These are phyloP conservation scores for Erpetoichthys calabaricus DNA, from an alignment of 2,797 vertebrate genomes.

Conservation along the genomic window DNA sequence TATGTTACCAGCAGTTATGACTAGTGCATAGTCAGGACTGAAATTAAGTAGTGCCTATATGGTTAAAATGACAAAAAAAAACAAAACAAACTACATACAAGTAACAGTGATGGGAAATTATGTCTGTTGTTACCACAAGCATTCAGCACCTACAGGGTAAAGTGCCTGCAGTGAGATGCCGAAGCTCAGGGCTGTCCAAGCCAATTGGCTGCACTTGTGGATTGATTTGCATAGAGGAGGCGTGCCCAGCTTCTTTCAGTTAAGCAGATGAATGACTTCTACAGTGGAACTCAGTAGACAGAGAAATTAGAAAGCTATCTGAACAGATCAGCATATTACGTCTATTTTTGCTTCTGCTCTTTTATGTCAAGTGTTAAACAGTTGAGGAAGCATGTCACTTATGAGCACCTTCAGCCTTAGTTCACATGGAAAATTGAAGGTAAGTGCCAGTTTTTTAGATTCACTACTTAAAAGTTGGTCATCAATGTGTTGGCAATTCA, in stretches of 20 bases:
- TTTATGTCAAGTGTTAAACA: slow-evolving; percentile 1
- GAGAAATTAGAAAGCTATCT: slow-evolving; percentile 39
- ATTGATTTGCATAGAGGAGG: slow-evolving; percentile 50
- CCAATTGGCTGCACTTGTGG: slow-evolving; percentile 37
- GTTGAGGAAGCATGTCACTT: slow-evolving; percentile 51
- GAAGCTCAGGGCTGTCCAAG: slow-evolving; percentile 14
- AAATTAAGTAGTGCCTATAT: no score
- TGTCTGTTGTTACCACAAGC: not conserved
- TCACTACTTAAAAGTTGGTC: not conserved
- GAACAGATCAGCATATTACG: slow-evolving; percentile 35
- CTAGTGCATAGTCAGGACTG: no score
- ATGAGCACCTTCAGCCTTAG: slow-evolving; percentile 30
- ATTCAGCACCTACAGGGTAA: slow-evolving; percentile 22
- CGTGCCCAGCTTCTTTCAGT: slow-evolving; percentile 38
- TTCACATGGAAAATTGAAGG: slow-evolving; percentile 48
- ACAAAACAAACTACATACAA: no score
- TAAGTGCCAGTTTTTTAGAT: slow-evolving; percentile 29
- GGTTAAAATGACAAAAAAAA: no score
- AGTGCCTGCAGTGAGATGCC: slow-evolving; percentile 12
- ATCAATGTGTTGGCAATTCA: no score
- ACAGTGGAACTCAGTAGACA: slow-evolving; percentile 44
- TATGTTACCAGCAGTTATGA: no score
- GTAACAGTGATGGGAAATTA: no score
- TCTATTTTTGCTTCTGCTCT: slow-evolving; percentile 30
- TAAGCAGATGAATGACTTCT: slow-evolving; percentile 46